Conservation (phyloP, 2,113 vertebrate species). For the Semnopithecus entellus region DNA sequence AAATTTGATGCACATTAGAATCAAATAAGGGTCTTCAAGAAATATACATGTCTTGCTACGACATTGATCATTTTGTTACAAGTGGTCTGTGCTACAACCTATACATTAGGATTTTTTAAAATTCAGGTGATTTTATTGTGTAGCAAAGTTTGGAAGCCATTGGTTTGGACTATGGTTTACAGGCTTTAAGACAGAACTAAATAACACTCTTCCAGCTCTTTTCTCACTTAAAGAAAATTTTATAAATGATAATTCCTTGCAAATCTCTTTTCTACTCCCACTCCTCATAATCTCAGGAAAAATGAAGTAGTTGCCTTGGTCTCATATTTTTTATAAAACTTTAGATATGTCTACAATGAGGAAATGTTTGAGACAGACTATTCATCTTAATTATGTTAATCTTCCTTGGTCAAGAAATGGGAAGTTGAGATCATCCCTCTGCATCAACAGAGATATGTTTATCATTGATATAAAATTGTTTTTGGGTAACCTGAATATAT, state of each 20-base stretch:
- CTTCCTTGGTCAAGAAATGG: constrained; percentile 60
- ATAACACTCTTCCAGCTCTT: neutral
- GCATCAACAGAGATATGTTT: constrained; percentile 64
- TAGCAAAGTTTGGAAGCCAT: neutral
- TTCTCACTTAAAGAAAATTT: neutral
- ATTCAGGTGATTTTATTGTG: neutral
- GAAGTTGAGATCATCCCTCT: constrained; percentile 67
- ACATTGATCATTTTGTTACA: neutral
- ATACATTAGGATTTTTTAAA: neutral
- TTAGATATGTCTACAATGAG: constrained; percentile 51
- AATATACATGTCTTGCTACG: neutral
- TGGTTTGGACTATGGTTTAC: neutral
- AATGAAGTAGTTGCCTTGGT: neutral
- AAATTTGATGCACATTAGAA: neutral
- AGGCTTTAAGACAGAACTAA: neutral
- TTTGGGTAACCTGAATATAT: constrained; percentile 58
- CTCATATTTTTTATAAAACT: constrained; percentile 65
- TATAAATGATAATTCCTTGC: constrained; percentile 47
- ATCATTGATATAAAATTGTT: constrained; percentile 67
- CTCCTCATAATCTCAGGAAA: constrained; percentile 5
- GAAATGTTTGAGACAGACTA: constrained; percentile 26
- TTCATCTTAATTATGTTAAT: constrained; percentile 75
- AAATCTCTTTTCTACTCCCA: constrained; percentile 27
- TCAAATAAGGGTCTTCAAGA: neutral
- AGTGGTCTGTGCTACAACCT: neutral